Percentiles rank a stretch among this genome's conserved stretches.
These are phyloP conservation scores for Oncorhynchus gorbuscha DNA, from an alignment of 2,113 vertebrate species.

Conservation along the genomic window DNA sequence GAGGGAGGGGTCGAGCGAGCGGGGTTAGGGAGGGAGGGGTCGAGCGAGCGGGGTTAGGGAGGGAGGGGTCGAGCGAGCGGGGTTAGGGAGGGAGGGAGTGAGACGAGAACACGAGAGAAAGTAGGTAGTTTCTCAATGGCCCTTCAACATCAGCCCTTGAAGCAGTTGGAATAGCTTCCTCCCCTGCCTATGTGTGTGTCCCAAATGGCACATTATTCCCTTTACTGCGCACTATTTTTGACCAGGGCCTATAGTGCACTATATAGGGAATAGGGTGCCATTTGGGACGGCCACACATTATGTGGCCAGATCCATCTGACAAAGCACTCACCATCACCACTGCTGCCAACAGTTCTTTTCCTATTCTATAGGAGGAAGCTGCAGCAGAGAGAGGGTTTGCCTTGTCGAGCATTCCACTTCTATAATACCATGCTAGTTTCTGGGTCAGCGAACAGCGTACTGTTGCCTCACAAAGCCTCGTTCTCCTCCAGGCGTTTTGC, in stretches of 20 bases:
- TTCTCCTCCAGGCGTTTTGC: slow-evolving; percentile 12
- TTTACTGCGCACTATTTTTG: too few relatives aligned
- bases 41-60: too few relatives aligned
- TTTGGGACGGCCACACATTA: too few relatives aligned
- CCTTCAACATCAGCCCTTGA: too few relatives aligned
- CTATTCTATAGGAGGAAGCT: slow-evolving; percentile 12
- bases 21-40: neutral
- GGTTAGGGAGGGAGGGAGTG: fast-evolving
- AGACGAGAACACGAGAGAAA: too few relatives aligned
- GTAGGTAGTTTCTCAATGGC: too few relatives aligned
- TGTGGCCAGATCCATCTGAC: slow-evolving; percentile 11
- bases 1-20: neutral
- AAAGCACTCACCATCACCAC: slow-evolving; percentile 23
- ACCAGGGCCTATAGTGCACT: too few relatives aligned
- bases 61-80: neutral
- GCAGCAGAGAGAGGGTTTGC: slow-evolving; percentile 3
- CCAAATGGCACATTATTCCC: too few relatives aligned
- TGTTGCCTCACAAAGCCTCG: neutral
- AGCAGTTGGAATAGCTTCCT: too few relatives aligned
- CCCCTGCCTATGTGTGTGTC: too few relatives aligned
- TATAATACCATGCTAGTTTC: slow-evolving; percentile 1
- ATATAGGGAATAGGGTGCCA: too few relatives aligned
- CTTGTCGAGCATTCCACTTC: neutral
- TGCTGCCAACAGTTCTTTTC: neutral
- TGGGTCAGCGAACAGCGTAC: neutral